phyloP scores from a whole-genome alignment of 1,140 invertebrate genomes.

The Parapsyche elsis region DNA sequence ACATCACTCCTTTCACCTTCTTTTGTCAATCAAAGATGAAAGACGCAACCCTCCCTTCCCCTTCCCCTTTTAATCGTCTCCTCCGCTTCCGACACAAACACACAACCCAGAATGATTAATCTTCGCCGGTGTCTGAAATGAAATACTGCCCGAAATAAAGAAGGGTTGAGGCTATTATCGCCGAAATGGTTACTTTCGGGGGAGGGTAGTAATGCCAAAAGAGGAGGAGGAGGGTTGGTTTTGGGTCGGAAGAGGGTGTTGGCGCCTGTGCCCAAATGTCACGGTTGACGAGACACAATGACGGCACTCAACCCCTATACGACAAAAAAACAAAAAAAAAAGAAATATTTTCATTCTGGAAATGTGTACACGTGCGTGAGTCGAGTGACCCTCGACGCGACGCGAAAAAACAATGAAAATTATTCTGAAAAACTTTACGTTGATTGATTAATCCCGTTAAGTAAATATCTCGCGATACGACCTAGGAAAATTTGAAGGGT shows the following conservation, averaged over 20 bases:
- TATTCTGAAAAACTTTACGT: neutral
- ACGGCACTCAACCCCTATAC: too few species aligned
- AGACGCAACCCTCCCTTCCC: neutral
- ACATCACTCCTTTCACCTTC: neutral
- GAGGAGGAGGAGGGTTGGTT: too few species aligned
- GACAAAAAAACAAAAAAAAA: too few species aligned
- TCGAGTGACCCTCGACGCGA: neutral
- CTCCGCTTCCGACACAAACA: too few species aligned
- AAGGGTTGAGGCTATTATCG: slow-evolving; percentile 1
- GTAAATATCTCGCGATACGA: neutral
- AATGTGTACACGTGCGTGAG: too few species aligned
- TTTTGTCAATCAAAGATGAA: slow-evolving; percentile 8
- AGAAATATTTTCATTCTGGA: too few species aligned
- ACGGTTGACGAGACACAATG: too few species aligned
- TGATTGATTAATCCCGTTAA: neutral
- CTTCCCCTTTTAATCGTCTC: neutral
- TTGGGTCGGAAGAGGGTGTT: too few species aligned
- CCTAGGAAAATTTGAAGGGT: neutral
- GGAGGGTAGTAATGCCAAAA: neutral
- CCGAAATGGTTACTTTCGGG: neutral
- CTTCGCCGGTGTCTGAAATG: neutral
- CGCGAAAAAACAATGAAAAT: neutral
- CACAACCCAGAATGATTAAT: neutral
- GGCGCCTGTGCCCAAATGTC: too few species aligned
- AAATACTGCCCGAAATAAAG: neutral